Evolutionary conservation across 1,140 invertebrate species (phyloP).

Genomic region (Saccostrea glomerata): DNA sequence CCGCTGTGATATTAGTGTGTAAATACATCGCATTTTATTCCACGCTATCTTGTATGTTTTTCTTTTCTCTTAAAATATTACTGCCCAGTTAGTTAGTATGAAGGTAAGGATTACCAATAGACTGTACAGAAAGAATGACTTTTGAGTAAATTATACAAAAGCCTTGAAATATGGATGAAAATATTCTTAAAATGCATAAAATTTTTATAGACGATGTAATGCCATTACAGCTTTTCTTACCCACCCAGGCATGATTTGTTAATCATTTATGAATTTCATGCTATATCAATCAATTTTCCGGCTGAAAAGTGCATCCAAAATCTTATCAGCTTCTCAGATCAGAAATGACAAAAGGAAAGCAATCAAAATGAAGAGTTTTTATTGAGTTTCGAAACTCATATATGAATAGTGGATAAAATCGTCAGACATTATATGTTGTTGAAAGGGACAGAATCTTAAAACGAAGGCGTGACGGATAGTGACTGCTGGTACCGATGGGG

Average conservation of each 20-base stretch:
- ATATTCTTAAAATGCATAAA: background rate
- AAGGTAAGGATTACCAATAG: background rate
- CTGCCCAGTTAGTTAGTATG: background rate
- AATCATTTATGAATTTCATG: background rate
- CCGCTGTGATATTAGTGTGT: no score
- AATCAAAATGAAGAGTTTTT: background rate
- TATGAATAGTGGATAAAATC: background rate
- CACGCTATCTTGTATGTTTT: background rate
- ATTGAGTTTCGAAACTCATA: slow-evolving; percentile 12
- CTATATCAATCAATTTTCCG: slow-evolving; percentile 28
- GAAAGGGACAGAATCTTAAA: background rate
- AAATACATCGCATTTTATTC: no score
- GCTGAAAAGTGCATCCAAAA: slow-evolving; percentile 1
- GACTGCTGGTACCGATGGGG: no score
- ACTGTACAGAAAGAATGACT: background rate
- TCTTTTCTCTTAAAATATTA: background rate
- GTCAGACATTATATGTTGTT: background rate
- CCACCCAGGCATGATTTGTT: background rate
- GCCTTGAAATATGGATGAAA: slow-evolving; percentile 16
- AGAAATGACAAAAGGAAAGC: slow-evolving; percentile 19
- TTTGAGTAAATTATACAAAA: background rate
- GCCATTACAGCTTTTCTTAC: slow-evolving; percentile 10
- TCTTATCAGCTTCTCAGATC: background rate
- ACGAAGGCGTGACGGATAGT: background rate
- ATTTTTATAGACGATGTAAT: background rate